Percentiles rank a stretch among this genome's conserved stretches.
These are phyloP conservation scores for Thereva unica DNA, from an alignment of 2,888 invertebrate species.

Conservation along the genomic window DNA sequence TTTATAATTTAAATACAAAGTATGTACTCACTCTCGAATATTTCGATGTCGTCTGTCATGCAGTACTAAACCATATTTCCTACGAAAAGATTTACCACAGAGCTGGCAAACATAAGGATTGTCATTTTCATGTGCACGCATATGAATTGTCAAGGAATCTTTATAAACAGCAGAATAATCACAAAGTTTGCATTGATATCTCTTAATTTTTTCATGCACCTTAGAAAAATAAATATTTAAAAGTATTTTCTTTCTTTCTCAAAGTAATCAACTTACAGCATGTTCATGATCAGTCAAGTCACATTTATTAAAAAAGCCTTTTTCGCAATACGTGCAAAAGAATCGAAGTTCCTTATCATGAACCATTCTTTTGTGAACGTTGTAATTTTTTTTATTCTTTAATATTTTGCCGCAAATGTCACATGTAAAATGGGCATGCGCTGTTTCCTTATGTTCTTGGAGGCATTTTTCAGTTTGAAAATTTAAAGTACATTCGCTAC, in stretches of 20 bases:
- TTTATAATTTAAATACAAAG: background rate
- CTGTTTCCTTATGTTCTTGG: conserved; percentile 48
- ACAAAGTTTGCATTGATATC: conserved; percentile 43
- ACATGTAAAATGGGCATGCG: conserved; percentile 50
- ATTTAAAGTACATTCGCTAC: conserved; percentile 47
- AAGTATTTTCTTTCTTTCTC: background rate
- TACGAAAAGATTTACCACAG: conserved; percentile 51
- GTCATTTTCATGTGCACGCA: conserved; percentile 49
- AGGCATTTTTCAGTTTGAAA: conserved; percentile 48
- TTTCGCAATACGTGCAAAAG: conserved; percentile 50
- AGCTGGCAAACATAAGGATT: conserved; percentile 49
- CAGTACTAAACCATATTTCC: conserved; percentile 48
- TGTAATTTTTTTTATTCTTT: conserved; percentile 51
- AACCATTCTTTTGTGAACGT: conserved; percentile 51
- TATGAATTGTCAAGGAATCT: conserved; percentile 51
- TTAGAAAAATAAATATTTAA: background rate
- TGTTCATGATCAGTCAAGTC: conserved; percentile 51
- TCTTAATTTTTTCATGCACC: conserved; percentile 25
- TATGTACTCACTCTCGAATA: conserved; percentile 45
- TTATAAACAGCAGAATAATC: conserved; percentile 51
- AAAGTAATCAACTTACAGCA: conserved; percentile 41
- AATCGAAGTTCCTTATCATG: conserved; percentile 52
- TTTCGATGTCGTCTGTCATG: conserved; percentile 51
- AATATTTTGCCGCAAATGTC: conserved; percentile 49
- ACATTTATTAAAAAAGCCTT: conserved; percentile 54